Percentiles rank a stretch among this genome's conserved stretches.
phyloP scores from a whole-genome alignment of 2,888 invertebrate species.

The Cheilosia urbana region DNA sequence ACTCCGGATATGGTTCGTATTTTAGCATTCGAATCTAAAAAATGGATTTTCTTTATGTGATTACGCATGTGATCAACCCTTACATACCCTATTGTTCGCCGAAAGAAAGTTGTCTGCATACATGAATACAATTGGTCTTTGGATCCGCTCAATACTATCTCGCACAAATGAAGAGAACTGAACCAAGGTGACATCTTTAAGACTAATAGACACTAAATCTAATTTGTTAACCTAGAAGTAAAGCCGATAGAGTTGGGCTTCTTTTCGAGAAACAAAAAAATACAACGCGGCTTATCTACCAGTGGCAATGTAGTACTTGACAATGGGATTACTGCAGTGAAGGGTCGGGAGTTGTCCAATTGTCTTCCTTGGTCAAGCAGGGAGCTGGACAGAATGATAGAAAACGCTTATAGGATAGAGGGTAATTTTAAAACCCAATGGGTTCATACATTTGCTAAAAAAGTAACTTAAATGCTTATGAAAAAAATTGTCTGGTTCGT shows the following conservation, averaged over 20 bases:
- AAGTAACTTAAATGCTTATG: too few species aligned
- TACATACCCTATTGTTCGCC: slow-evolving; percentile 18
- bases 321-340: slow-evolving; percentile 8
- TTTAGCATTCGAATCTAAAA: slow-evolving; percentile 37
- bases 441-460: background rate
- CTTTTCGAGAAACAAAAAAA: background rate
- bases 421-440: background rate
- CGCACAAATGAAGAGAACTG: background rate
- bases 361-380: slow-evolving; percentile 5
- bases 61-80: too few species aligned
- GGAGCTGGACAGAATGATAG: slow-evolving; percentile 4
- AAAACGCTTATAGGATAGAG: background rate
- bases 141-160: background rate
- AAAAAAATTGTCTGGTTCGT: too few species aligned
- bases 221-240: slow-evolving; percentile 38
- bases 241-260: background rate
- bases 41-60: background rate
- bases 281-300: background rate
- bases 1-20: slow-evolving; percentile 5
- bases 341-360: slow-evolving; percentile 40
- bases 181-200: background rate
- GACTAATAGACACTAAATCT: slow-evolving; percentile 34
- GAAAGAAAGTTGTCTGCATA: slow-evolving; percentile 29
- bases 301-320: background rate
- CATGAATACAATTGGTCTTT: slow-evolving; percentile 38